A percentile compares a stretch with the other conserved stretches of the same genome.
These are phyloP conservation scores for Ranitomeya imitator DNA, from an alignment of 2,113 vertebrate genomes.

Conservation along the genomic window DNA sequence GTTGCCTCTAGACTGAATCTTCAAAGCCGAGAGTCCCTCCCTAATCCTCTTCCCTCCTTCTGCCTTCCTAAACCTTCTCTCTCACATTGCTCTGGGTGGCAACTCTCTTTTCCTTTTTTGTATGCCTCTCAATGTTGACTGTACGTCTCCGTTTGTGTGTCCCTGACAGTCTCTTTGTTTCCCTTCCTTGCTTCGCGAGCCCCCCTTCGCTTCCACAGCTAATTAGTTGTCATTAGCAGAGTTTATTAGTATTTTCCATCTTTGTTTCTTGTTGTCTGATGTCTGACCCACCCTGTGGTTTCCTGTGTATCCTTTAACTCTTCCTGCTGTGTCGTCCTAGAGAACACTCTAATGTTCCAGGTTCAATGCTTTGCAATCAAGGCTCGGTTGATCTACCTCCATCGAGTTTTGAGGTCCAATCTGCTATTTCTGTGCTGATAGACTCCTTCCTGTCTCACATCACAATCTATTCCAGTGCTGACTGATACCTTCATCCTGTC, in stretches of 20 bases:
- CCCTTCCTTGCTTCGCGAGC: not conserved
- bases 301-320: constrained; percentile 54
- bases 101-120: constrained; percentile 49
- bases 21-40: constrained; percentile 53
- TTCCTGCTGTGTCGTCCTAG: constrained; percentile 27
- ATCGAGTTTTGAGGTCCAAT: constrained; percentile 46
- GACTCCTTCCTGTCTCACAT: constrained; percentile 34
- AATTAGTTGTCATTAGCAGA: constrained; percentile 57
- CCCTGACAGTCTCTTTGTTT: constrained; percentile 27
- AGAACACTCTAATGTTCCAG: constrained; percentile 2
- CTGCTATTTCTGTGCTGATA: constrained; percentile 39
- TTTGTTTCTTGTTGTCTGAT: constrained; percentile 55
- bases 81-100: constrained; percentile 45
- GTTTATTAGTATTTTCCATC: constrained; percentile 59
- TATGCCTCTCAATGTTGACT: constrained; percentile 32
- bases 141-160: constrained; percentile 24
- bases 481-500: constrained; percentile 44
- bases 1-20: constrained; percentile 47
- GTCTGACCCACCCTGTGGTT: constrained; percentile 55
- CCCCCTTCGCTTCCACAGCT: constrained; percentile 17
- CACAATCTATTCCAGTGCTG: constrained; percentile 39
- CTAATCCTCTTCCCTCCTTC: constrained; percentile 56
- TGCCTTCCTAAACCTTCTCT: constrained; percentile 47
- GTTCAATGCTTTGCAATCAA: not conserved
- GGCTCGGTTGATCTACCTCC: constrained; percentile 23